Evolutionary conservation across 2,797 vertebrate species (phyloP).

Genomic region (Chelon labrosus): DNA sequence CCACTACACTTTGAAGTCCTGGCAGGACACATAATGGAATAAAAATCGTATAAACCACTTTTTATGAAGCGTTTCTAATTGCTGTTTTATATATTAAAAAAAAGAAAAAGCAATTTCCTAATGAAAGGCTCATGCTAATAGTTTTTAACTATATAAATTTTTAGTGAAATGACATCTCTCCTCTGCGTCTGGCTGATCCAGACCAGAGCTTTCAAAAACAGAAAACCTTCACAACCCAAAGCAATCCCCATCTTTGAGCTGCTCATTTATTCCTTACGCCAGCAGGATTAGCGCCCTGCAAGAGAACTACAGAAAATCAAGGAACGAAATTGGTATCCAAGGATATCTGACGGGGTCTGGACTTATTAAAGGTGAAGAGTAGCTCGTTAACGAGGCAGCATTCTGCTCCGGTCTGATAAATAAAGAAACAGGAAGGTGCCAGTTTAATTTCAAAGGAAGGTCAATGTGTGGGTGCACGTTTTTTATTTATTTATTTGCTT

Average conservation of each 20-base stretch:
- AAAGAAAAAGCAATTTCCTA: too few relatives aligned
- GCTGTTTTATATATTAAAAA: too few relatives aligned
- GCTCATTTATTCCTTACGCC: slow-evolving; percentile 39
- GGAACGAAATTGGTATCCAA: slow-evolving; percentile 35
- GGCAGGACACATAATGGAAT: slow-evolving; percentile 28
- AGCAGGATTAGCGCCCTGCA: slow-evolving; percentile 49
- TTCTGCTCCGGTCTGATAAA: slow-evolving; percentile 66
- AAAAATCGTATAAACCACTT: slow-evolving; percentile 22
- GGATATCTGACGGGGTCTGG: slow-evolving; percentile 49
- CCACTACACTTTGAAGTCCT: slow-evolving; percentile 36
- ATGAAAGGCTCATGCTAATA: slow-evolving; percentile 39
- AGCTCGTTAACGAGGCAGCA: slow-evolving; percentile 51
- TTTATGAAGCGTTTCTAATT: slow-evolving; percentile 46
- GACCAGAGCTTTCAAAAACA: slow-evolving; percentile 31
- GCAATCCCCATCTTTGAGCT: slow-evolving; percentile 20
- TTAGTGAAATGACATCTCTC: slow-evolving; percentile 21
- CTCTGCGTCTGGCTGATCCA: slow-evolving; percentile 38
- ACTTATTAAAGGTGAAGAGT: slow-evolving; percentile 55
- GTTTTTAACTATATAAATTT: slow-evolving; percentile 55
- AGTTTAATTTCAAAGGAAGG: slow-evolving; percentile 50
- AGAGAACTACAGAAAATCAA: slow-evolving; percentile 40
- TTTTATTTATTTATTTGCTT: slow-evolving; percentile 21
- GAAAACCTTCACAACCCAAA: slow-evolving; percentile 32
- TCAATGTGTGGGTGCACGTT: slow-evolving; percentile 42
- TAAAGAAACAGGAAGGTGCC: slow-evolving; percentile 57